Evolutionary conservation across 2,113 vertebrate species (phyloP), one percentile per base, ranked within the genome.

Genomic region (Labeo rohita): DNA sequence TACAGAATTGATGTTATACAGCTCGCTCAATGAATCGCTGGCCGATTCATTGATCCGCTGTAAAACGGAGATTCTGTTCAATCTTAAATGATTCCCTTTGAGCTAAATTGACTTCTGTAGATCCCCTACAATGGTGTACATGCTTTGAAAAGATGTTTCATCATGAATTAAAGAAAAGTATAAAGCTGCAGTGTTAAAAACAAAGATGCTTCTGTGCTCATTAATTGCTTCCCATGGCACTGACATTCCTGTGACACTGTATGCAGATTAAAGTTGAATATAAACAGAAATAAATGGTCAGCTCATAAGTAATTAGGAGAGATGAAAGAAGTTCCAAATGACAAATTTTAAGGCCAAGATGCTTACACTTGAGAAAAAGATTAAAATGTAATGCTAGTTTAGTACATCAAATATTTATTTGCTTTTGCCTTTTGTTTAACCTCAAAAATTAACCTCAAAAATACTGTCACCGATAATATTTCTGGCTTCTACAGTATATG

Each of bases 141-240:
- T 50, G 72, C 21, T 49, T 49, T 49, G 12, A 72, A 72, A 36
- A 72, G 68, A 8, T 72, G 68, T 10, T 72, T 72, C 16, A 72
- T 11, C 11, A 49, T 49, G 16, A 74, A 74, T 74, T 74, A 23
- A 74, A 49, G 43, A 49, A 23, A 74, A 23, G 34, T 74, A 15
- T 47, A 23, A 84, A n/a, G 21, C 80, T 65, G 28, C 47, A 23
- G 45, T 73, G 23, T 84, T 63, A 75, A 73, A 54, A 59, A 61
- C 73, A 63, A 74, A 43, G 23, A 84, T 47, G 52, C 4, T 73
- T 39, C n/a, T 34, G 45, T 70, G 16, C 68, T 43, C 34, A 56
- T 59, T 83, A 83, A 83, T 70, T 59, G 16, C 10, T 6, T 52
- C 13, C 36, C 52, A 45, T 23, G n/a, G 52, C 23, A 21, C 28